These are phyloP conservation scores for Hyalella azteca DNA, from an alignment of 2,888 invertebrate genomes.

Conservation along the genomic window DNA sequence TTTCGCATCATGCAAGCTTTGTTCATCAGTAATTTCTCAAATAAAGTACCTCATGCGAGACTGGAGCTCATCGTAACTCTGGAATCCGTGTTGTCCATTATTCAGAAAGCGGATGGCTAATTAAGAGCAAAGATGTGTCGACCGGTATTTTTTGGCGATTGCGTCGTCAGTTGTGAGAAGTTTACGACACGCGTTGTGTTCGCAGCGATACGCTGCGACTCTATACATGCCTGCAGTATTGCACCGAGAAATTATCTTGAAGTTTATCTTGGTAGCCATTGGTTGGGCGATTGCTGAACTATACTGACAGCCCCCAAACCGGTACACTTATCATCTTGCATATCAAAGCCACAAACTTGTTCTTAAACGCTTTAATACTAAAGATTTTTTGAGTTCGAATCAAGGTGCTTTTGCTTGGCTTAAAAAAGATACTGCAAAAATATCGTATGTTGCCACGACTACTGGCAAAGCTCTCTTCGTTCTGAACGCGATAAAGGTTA, in stretches of 20 bases:
- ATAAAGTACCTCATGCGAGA: background rate
- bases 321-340: conserved; percentile 37
- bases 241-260: conserved; percentile 5
- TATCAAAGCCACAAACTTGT: conserved; percentile 27
- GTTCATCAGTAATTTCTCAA: conserved; percentile 22
- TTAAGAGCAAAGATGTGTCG: conserved; percentile 28
- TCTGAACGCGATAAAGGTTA: no score
- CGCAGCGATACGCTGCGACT: no score
- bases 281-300: conserved; percentile 10
- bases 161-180: conserved; percentile 30
- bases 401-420: background rate
- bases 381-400: background rate
- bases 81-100: background rate
- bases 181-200: no score
- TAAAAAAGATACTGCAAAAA: background rate
- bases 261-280: conserved; percentile 28
- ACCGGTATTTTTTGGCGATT: background rate
- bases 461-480: no score
- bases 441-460: no score
- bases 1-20: background rate
- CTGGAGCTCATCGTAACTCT: conserved; percentile 1
- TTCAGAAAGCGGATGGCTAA: conserved; percentile 27
- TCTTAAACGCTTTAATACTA: conserved; percentile 27
- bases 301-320: conserved; percentile 18
- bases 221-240: conserved; percentile 12